Evolutionary conservation across 2,888 invertebrate genomes (phyloP).

Genomic region (Drosophila incognita): DNA sequence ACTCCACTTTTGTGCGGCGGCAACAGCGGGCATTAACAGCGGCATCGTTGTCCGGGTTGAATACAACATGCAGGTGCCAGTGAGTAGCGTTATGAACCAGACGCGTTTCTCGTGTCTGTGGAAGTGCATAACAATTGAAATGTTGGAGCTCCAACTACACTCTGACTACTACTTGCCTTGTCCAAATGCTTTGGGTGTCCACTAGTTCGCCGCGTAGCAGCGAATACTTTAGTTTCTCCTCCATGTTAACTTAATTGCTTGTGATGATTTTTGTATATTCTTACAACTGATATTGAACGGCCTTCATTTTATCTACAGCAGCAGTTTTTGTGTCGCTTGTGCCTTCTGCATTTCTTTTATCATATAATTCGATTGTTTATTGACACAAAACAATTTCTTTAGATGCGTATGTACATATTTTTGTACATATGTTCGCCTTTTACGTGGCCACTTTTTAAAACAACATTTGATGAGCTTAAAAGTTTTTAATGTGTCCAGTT

Average conservation of each 20-base stretch:
- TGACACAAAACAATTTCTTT: constrained; percentile 25
- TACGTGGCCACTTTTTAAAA: constrained; percentile 64
- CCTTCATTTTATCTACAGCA: constrained; percentile 19
- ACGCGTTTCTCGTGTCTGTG: constrained; percentile 86
- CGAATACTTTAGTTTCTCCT: constrained; percentile 84
- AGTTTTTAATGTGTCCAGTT: not conserved
- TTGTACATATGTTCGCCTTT: constrained; percentile 36
- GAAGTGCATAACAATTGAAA: not conserved
- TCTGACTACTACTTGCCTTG: constrained; percentile 70
- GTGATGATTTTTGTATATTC: constrained; percentile 27
- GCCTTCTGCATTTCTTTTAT: constrained; percentile 44
- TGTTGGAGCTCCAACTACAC: not conserved
- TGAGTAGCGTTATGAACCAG: constrained; percentile 87
- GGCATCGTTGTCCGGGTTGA: constrained; percentile 89
- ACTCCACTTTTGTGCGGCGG: constrained; percentile 88
- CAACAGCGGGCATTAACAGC: constrained; percentile 87
- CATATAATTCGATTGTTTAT: constrained; percentile 17
- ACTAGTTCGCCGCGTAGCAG: constrained; percentile 84
- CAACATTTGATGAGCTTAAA: constrained; percentile 29
- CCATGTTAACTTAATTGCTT: constrained; percentile 63
- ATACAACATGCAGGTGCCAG: constrained; percentile 88
- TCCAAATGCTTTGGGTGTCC: constrained; percentile 84
- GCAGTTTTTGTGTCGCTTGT: constrained; percentile 32
- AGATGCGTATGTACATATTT: constrained; percentile 26
- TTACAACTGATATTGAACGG: constrained; percentile 25